Evolutionary conservation across 2,113 vertebrate genomes (phyloP).

Genomic region (Antechinus stuartii): DNA sequence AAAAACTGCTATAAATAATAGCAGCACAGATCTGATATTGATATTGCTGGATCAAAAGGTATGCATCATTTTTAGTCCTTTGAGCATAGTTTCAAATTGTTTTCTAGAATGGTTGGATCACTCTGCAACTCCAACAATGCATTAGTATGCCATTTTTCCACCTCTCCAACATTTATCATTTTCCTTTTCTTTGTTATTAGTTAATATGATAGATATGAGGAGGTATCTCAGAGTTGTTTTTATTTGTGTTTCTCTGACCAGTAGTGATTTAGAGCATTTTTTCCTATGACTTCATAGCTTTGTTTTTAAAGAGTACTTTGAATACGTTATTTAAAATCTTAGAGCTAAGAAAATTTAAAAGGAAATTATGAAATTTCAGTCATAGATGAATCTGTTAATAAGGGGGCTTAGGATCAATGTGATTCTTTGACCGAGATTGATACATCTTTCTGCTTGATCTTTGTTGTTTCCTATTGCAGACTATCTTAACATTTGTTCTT

Average conservation of each 20-base stretch:
- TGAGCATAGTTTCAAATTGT: neutral
- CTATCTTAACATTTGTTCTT: neutral
- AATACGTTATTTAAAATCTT: neutral
- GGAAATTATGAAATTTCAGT: neutral
- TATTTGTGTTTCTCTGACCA: neutral
- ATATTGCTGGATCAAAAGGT: neutral
- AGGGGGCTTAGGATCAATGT: neutral
- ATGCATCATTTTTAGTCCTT: neutral
- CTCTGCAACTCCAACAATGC: neutral
- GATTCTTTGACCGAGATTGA: neutral
- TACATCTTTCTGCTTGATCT: neutral
- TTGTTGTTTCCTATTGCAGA: neutral
- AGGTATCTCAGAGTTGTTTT: neutral
- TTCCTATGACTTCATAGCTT: neutral
- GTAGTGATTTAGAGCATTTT: neutral
- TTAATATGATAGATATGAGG: neutral
- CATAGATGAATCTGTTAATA: neutral
- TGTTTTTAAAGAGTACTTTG: neutral
- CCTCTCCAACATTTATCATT: neutral
- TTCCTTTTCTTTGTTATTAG: neutral
- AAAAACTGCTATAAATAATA: too few species aligned
- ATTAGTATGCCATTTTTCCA: neutral
- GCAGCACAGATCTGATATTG: neutral
- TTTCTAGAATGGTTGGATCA: neutral
- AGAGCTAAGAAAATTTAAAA: neutral